Conservation (phyloP, 2,797 vertebrate species). For the Borostomias antarcticus region DNA sequence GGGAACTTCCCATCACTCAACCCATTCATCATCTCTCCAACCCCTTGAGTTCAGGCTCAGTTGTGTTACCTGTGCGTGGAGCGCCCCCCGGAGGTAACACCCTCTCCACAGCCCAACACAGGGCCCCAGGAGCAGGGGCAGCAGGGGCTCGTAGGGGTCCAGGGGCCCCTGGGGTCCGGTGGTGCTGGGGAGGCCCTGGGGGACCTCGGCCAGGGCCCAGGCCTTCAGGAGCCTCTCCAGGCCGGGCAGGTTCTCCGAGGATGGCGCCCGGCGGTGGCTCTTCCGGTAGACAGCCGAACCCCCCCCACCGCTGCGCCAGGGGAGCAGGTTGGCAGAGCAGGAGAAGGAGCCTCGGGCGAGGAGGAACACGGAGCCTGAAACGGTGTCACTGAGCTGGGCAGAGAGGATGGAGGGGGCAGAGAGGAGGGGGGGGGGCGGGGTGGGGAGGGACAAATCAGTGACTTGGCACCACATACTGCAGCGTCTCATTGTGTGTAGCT, state of each 20-base stretch:
- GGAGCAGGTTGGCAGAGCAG: slow-evolving; percentile 82
- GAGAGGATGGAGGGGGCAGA: neutral
- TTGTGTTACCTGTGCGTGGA: slow-evolving; percentile 82
- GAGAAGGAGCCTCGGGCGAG: slow-evolving; percentile 83
- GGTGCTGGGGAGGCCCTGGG: slow-evolving; percentile 37
- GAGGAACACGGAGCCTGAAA: slow-evolving; percentile 73
- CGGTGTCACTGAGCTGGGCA: slow-evolving; percentile 66
- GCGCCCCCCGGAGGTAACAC: slow-evolving; percentile 88
- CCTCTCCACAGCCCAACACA: slow-evolving; percentile 86
- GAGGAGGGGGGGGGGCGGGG: slow-evolving; percentile 5
- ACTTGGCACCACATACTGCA: neutral
- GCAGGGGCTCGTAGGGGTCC: slow-evolving; percentile 75
- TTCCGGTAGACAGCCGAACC: slow-evolving; percentile 77
- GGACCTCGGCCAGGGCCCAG: slow-evolving; percentile 55
- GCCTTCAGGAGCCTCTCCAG: slow-evolving; percentile 78
- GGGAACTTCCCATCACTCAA: neutral
- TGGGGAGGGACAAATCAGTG: slow-evolving; percentile 5
- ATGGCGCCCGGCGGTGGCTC: slow-evolving; percentile 75
- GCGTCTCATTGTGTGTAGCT: neutral
- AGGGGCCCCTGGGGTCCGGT: slow-evolving; percentile 53
- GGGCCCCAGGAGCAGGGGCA: slow-evolving; percentile 84
- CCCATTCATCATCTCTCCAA: neutral
- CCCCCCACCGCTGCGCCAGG: slow-evolving; percentile 80
- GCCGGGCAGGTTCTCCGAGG: slow-evolving; percentile 79
- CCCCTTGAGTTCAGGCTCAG: neutral